phyloP scores from a whole-genome alignment of 2,113 vertebrate species.

The Sebastes fasciatus region DNA sequence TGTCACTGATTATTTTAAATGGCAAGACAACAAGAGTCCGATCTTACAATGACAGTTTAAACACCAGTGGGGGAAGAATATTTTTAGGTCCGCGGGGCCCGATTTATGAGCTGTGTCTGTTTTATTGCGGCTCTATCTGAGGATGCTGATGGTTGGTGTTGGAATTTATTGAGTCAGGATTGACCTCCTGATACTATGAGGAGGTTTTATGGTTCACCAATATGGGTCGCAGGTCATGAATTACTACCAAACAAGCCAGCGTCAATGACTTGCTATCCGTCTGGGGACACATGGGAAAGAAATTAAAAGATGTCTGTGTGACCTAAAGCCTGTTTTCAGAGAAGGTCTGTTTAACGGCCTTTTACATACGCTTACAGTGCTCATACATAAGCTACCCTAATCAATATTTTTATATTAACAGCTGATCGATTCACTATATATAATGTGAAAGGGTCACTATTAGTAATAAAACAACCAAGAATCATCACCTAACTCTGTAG shows the following conservation, averaged over 20 bases:
- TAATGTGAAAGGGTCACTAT: neutral
- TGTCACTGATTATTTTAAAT: slow-evolving; percentile 51
- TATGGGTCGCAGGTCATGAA: slow-evolving; percentile 74
- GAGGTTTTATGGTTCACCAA: slow-evolving; percentile 70
- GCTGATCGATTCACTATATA: neutral
- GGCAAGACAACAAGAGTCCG: slow-evolving; percentile 35
- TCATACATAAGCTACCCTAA: neutral
- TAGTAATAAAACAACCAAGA: no score
- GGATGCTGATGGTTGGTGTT: slow-evolving; percentile 57
- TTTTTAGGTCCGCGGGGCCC: slow-evolving; percentile 50
- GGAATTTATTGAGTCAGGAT: slow-evolving; percentile 72
- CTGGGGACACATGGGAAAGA: slow-evolving; percentile 16
- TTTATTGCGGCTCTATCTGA: slow-evolving; percentile 68
- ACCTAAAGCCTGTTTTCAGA: slow-evolving; percentile 6
- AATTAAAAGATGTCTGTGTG: slow-evolving; percentile 36
- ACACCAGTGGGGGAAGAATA: slow-evolving; percentile 46
- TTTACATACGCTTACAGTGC: slow-evolving; percentile 21
- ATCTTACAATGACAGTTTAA: slow-evolving; percentile 66
- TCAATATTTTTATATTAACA: slow-evolving; percentile 1
- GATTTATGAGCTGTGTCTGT: slow-evolving; percentile 72
- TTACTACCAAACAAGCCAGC: slow-evolving; percentile 73
- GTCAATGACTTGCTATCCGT: slow-evolving; percentile 52
- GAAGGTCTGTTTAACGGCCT: slow-evolving; percentile 13
- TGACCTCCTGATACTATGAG: slow-evolving; percentile 65
- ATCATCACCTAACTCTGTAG: neutral